Conservation (phyloP, 2,888 invertebrate genomes). For the Phrixothrix hirtus region DNA sequence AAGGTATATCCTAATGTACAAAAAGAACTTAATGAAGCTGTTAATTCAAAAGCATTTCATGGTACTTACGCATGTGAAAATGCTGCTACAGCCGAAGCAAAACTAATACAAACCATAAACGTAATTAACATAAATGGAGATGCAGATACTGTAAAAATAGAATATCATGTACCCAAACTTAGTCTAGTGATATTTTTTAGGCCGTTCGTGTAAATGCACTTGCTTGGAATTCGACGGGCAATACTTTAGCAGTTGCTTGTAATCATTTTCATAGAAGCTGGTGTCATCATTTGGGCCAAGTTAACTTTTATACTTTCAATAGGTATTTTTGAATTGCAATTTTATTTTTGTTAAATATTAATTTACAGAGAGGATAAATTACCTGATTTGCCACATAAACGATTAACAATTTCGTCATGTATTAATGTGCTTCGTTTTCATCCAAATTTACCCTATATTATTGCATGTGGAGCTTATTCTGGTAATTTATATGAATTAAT, state of each 20-base stretch:
- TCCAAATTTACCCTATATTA: constrained; percentile 56
- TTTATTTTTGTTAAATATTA: constrained; percentile 10
- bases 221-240: constrained; percentile 54
- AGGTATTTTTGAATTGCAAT: constrained; percentile 36
- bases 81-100: constrained; percentile 39
- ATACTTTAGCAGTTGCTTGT: constrained; percentile 49
- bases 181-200: too few relatives aligned
- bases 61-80: constrained; percentile 42
- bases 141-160: constrained; percentile 13
- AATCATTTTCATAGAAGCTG: constrained; percentile 51
- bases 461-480: constrained; percentile 56
- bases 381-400: constrained; percentile 45
- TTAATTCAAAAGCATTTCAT: constrained; percentile 47
- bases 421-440: constrained; percentile 57
- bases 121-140: constrained; percentile 22
- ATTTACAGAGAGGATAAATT: constrained; percentile 45
- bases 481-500: constrained; percentile 38
- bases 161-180: too few relatives aligned
- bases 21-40: constrained; percentile 54
- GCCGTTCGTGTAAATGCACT: constrained; percentile 41
- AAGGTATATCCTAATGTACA: constrained; percentile 57
- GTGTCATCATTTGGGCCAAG: constrained; percentile 52
- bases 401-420: constrained; percentile 52
- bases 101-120: constrained; percentile 45
- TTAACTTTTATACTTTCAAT: constrained; percentile 48